phyloP scores from a whole-genome alignment of 2,797 vertebrate genomes.

The Myotis daubentonii region DNA sequence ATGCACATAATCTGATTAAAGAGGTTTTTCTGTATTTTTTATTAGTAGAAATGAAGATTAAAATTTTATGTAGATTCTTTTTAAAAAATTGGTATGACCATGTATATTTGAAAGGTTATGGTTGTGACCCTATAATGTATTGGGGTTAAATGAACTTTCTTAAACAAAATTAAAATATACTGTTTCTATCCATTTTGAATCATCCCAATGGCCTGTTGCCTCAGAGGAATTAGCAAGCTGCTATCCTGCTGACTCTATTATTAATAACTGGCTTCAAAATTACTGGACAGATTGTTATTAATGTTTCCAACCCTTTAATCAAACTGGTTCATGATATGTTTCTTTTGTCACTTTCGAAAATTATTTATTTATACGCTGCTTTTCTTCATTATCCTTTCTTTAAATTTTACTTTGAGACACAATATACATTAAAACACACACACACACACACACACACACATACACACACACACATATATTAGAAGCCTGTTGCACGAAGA shows the following conservation, averaged over 20 bases:
- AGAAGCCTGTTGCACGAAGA: too few species aligned
- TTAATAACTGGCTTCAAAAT: slow-evolving; percentile 69
- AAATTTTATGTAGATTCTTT: slow-evolving; percentile 28
- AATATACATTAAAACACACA: not conserved
- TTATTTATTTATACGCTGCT: slow-evolving; percentile 48
- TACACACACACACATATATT: not conserved
- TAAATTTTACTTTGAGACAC: slow-evolving; percentile 42
- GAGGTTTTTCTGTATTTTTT: slow-evolving; percentile 15
- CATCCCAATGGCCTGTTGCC: slow-evolving; percentile 33
- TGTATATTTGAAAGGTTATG: slow-evolving; percentile 21
- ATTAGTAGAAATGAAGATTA: slow-evolving; percentile 3
- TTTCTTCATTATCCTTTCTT: slow-evolving; percentile 45
- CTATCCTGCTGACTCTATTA: slow-evolving; percentile 58
- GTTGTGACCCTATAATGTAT: not conserved
- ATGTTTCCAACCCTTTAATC: slow-evolving; percentile 60
- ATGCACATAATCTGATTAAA: not conserved
- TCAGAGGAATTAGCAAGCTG: slow-evolving; percentile 56
- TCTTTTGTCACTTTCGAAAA: slow-evolving; percentile 55
- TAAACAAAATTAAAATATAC: slow-evolving; percentile 14
- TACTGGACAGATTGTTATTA: slow-evolving; percentile 56
- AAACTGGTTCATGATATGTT: slow-evolving; percentile 54
- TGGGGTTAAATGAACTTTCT: slow-evolving; percentile 43
- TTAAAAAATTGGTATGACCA: not conserved
- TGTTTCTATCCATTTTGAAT: slow-evolving; percentile 33
- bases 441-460: too few species aligned